phyloP scores from a whole-genome alignment of 2,888 invertebrate genomes.

The Himalopsyche anomala region DNA sequence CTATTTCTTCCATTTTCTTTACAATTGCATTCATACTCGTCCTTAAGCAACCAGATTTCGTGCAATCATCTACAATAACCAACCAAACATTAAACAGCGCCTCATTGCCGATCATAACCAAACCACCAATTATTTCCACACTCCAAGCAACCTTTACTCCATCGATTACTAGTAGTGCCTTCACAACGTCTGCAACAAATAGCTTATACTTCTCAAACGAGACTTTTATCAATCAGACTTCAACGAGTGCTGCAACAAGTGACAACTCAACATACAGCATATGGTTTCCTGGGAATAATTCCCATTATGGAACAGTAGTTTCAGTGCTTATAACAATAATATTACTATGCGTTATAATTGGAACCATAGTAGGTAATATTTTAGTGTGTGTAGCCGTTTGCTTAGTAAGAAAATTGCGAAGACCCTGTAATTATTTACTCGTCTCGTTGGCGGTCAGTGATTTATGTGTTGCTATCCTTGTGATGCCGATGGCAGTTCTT shows the following conservation, averaged over 20 bases:
- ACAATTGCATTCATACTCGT: slow-evolving; percentile 53
- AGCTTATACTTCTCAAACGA: slow-evolving; percentile 69
- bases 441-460: slow-evolving; percentile 98
- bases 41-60: slow-evolving; percentile 52
- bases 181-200: slow-evolving; percentile 69
- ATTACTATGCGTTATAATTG: slow-evolving; percentile 85
- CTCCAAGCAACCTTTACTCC: slow-evolving; percentile 42
- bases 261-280: slow-evolving; percentile 69
- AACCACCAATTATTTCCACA: slow-evolving; percentile 41
- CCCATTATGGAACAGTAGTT: slow-evolving; percentile 73
- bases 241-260: slow-evolving; percentile 68
- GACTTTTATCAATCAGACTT: slow-evolving; percentile 68
- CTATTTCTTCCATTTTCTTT: slow-evolving; percentile 61
- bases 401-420: slow-evolving; percentile 92
- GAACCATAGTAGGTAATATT: slow-evolving; percentile 92
- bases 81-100: slow-evolving; percentile 20
- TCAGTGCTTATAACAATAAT: slow-evolving; percentile 84
- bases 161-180: slow-evolving; percentile 67
- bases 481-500: slow-evolving; percentile 98
- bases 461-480: slow-evolving; percentile 94
- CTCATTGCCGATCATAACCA: slow-evolving; percentile 12
- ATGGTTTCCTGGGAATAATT: slow-evolving; percentile 71
- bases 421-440: slow-evolving; percentile 93
- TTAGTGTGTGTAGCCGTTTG: slow-evolving; percentile 97
- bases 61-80: slow-evolving; percentile 48